Percentiles rank a stretch among this genome's conserved stretches.
Conservation (phyloP, 1,140 invertebrate genomes). For the Dolichoris vasculosae region DNA sequence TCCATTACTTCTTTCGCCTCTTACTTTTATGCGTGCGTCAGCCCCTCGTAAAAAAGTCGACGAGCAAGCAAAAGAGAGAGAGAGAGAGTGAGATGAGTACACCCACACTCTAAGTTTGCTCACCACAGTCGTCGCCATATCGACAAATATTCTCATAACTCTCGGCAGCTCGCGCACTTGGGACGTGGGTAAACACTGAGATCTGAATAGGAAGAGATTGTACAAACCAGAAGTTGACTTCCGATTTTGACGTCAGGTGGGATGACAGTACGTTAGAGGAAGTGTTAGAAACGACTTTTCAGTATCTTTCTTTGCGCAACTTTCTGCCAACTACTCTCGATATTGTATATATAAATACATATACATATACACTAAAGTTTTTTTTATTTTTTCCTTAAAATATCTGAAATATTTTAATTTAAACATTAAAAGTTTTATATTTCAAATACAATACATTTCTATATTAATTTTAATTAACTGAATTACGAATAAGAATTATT, state of each 20-base stretch:
- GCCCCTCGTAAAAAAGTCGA: constrained; percentile 46
- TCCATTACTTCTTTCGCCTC: constrained; percentile 29
- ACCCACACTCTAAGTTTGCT: constrained; percentile 37
- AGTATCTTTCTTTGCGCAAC: background rate
- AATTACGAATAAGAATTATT: no score
- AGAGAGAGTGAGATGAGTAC: background rate
- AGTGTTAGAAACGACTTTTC: constrained; percentile 1
- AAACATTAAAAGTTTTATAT: background rate
- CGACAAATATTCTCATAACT: constrained; percentile 57
- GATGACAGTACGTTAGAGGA: background rate
- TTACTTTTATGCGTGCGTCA: constrained; percentile 42
- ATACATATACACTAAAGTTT: no score
- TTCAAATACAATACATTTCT: no score
- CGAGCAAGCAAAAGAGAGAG: background rate
- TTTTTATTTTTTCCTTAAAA: background rate
- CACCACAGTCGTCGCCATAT: constrained; percentile 49
- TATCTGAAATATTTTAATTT: background rate
- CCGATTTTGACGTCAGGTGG: constrained; percentile 10
- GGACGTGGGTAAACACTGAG: constrained; percentile 53
- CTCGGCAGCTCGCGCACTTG: constrained; percentile 16
- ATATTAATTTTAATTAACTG: no score
- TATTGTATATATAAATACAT: background rate
- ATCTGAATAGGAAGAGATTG: constrained; percentile 26
- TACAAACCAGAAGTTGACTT: constrained; percentile 35
- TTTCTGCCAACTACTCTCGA: background rate